Evolutionary conservation across 2,888 invertebrate species (phyloP), one percentile per base, ranked within the genome.

Genomic region (Hydrotaea diabolus): DNA sequence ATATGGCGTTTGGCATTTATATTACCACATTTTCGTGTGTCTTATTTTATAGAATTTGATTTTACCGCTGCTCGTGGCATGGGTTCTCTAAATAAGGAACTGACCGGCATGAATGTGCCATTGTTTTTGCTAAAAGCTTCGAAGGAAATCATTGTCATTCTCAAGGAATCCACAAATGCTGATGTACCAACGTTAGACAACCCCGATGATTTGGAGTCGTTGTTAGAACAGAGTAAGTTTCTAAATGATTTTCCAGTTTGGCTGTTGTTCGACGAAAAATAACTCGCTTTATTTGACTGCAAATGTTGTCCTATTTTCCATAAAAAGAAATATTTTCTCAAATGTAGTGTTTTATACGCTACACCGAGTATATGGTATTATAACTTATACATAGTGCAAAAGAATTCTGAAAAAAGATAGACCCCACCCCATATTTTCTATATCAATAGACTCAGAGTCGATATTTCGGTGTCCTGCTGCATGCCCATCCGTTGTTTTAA

Each of bases 21-120:
- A 17, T 2, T 17, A 53, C n/a, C n/a, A n/a, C n/a, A 53, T 59
- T 77, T 73, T 49, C 4, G 15, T 36, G 19, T 73, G 31, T 2
- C 2, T 15, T 76, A 77, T 39, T 0, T 80, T 43, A 0, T 31
- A 94, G 96, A 96, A 49, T 96, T 96, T 0, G 97, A 97, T 93
- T 97, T 97, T 90, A 97, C 97, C 8, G 97, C 97, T 19, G 97
- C 97, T 0, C 96, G 96, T 93, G 97, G 97, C 62, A 95, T 97
- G 86, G 96, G 96, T 26, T 94, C 96, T 0, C 90, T 97, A 64
- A 95, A 96, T 1, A 94, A 94, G 83, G 96, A 96, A 84, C 94
- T 97, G 72, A 94, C 94, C 0, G 93, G 94, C 4, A 94, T 96
- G 36, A 95, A 96, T 15, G 96, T 96, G 86, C 95, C 95, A 0